Percentiles rank a stretch among this genome's conserved stretches.
phyloP scores from a whole-genome alignment of 2,113 vertebrate genomes.

The Tychaedon coryphoeus region DNA sequence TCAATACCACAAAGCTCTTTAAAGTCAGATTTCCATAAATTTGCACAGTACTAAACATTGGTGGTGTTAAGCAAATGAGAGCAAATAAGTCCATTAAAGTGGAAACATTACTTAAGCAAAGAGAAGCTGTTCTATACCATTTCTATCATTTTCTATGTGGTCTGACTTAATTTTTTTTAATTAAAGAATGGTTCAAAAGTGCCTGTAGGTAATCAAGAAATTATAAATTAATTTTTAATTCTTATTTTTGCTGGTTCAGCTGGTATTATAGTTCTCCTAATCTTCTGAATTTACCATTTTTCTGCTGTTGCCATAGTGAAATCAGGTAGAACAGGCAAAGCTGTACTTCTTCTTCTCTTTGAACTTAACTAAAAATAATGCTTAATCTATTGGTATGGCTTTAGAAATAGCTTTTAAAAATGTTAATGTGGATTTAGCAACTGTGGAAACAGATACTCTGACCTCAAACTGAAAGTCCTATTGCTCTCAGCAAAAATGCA shows the following conservation, averaged over 20 bases:
- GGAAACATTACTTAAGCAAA: constrained; percentile 50
- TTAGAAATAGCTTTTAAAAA: constrained; percentile 51
- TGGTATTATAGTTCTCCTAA: constrained; percentile 35
- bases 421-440: constrained; percentile 50
- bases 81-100: constrained; percentile 62
- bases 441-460: background rate
- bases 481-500: background rate
- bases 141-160: background rate
- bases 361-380: constrained; percentile 65
- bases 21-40: constrained; percentile 61
- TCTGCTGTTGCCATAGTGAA: constrained; percentile 57
- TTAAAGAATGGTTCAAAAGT: constrained; percentile 22
- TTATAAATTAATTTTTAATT: constrained; percentile 55
- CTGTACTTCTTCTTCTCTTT: constrained; percentile 40
- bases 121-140: background rate
- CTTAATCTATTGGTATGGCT: constrained; percentile 53
- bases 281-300: constrained; percentile 38
- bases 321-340: constrained; percentile 20
- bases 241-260: constrained; percentile 46
- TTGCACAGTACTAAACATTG: constrained; percentile 37
- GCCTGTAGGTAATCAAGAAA: constrained; percentile 18
- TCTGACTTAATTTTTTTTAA: constrained; percentile 24
- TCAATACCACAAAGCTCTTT: constrained; percentile 37
- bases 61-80: constrained; percentile 39
- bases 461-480: background rate